Percentiles rank a stretch among this genome's conserved stretches.
phyloP scores from a whole-genome alignment of 1,140 invertebrate genomes.

The Drosophila ficusphila region DNA sequence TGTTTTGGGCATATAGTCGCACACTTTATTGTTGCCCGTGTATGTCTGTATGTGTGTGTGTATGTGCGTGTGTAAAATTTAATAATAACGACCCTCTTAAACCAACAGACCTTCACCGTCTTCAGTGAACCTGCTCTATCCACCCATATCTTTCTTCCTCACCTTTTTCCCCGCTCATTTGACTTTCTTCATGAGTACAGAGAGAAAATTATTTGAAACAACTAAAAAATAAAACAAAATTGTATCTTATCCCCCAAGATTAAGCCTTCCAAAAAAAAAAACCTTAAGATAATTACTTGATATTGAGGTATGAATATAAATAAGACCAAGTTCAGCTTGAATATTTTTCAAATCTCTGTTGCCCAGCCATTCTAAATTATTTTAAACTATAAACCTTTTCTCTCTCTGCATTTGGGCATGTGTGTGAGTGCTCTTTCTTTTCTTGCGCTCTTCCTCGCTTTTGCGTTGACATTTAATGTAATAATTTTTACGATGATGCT shows the following conservation, averaged over 20 bases:
- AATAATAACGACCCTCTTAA: slow-evolving; percentile 81
- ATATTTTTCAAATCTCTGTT: no score
- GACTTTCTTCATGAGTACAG: slow-evolving; percentile 3
- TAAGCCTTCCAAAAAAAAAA: no score
- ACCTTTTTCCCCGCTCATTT: neutral
- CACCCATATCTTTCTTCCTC: slow-evolving; percentile 27
- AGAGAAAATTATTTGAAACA: neutral
- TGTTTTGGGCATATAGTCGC: slow-evolving; percentile 64
- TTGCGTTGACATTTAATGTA: slow-evolving; percentile 81
- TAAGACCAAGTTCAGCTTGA: no score
- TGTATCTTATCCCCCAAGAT: no score
- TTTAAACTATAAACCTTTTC: neutral
- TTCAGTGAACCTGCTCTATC: slow-evolving; percentile 43
- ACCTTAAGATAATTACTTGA: no score
- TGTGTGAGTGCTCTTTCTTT: slow-evolving; percentile 18
- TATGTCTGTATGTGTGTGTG: slow-evolving; percentile 25
- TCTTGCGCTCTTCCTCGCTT: slow-evolving; percentile 23
- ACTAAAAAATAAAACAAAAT: no score
- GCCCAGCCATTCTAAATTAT: no score
- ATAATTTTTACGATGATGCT: slow-evolving; percentile 82
- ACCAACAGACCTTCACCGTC: slow-evolving; percentile 49
- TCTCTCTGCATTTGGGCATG: slow-evolving; percentile 8
- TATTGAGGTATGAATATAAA: no score
- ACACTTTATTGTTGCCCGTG: slow-evolving; percentile 66
- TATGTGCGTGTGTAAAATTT: slow-evolving; percentile 72